Base-by-base conservation (phyloP, 2,113 vertebrate species). In the Chlamydotis undulata region DNA sequence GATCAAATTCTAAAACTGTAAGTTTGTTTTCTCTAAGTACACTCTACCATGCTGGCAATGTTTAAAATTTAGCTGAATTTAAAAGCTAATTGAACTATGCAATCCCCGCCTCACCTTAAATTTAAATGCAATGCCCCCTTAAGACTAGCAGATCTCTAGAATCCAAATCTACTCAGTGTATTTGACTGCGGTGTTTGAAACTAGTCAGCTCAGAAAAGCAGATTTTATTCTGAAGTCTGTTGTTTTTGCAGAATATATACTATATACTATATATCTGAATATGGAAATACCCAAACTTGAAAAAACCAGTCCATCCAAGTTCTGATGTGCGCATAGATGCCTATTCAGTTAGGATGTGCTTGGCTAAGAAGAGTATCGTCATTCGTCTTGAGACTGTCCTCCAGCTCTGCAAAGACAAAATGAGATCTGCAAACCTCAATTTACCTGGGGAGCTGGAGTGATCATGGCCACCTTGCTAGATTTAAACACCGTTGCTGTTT, bases 401-500 rank as follows among this genome's bases (percentile, higher is more conserved):
- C 74, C 41, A 35, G 33, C 19, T 69, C 31, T 83, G 26, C 83
- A 71, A 71, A 91, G 77, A 61, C 70, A 87, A 90, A 93, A 65
- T 83, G 41, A 94, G 47, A 64, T 69, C 77, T 55, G 24, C 55
- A 77, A 91, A 26, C 53, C 80, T 82, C 87, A 78, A 45, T 91
- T 83, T 88, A 91, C 75, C 68, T 93, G 82, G 28, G n/a, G 19
- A 94, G 65, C 71, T 86, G 60, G n/a, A 87, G 73, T 91, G 43
- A 95, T 94, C 74, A 91, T 83, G 70, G 81, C 81, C 81, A 87
- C 70, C 81, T 89, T 79, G 45, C 45, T 76, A 92, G 91, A 90
- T 90, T 96, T 83, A 86, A 90, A 83, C 63, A 80, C 71, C 67
- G 69, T 8, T 65, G 77, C 94, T 95, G 49, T 85, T 94, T 97